These are phyloP conservation scores for Nannospalax galili DNA, from an alignment of 2,113 vertebrate genomes.

Conservation along the genomic window DNA sequence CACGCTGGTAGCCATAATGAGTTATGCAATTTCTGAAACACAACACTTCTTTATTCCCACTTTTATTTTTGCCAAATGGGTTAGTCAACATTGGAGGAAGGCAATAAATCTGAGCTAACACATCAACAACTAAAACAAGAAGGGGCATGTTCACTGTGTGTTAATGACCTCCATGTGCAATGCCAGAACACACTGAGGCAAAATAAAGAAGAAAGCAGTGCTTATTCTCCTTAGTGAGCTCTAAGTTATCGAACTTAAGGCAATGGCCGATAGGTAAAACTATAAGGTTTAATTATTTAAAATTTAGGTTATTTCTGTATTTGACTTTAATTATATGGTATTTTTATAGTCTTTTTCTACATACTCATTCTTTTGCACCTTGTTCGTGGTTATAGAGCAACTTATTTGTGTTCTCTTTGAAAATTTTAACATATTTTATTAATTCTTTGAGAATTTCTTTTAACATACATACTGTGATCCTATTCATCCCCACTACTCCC, in stretches of 20 bases:
- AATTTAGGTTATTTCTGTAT: background rate
- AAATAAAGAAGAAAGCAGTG: background rate
- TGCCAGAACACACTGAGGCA: background rate
- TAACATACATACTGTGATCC: no score
- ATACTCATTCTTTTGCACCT: background rate
- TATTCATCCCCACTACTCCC: no score
- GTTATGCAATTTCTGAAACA: background rate
- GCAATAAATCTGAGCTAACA: background rate
- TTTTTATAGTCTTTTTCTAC: background rate
- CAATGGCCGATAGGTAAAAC: no score
- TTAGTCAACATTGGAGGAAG: background rate
- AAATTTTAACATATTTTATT: background rate
- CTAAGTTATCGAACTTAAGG: background rate
- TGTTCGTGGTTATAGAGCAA: background rate
- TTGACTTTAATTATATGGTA: background rate
- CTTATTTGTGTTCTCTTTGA: background rate
- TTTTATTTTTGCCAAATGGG: constrained; percentile 18
- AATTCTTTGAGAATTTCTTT: no score
- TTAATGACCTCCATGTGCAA: background rate
- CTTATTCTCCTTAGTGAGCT: background rate
- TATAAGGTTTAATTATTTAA: constrained; percentile 3
- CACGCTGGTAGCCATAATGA: background rate
- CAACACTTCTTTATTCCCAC: background rate
- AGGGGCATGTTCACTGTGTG: no score
- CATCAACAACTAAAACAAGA: background rate